Evolutionary conservation across 2,113 vertebrate species (phyloP).

Genomic region (Thamnophis sirtalis): DNA sequence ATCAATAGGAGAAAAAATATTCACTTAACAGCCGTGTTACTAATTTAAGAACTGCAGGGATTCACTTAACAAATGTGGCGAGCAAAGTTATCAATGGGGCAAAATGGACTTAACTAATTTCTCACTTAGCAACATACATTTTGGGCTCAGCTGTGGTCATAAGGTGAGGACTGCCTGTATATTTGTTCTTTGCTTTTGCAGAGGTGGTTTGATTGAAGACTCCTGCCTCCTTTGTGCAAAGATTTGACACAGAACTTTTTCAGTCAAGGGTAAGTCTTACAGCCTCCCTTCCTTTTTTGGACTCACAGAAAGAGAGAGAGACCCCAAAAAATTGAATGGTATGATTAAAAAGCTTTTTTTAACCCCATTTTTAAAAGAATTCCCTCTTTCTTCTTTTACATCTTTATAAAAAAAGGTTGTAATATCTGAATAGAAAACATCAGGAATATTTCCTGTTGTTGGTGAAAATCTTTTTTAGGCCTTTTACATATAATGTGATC

Average conservation of each 20-base stretch:
- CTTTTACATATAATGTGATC: background rate
- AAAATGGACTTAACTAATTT: background rate
- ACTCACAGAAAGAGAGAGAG: background rate
- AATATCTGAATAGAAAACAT: background rate
- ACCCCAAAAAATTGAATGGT: background rate
- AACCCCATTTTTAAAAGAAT: background rate
- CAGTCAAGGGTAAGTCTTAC: background rate
- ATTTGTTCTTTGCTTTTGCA: background rate
- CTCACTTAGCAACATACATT: background rate
- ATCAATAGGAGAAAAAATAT: background rate
- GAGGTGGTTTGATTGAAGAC: background rate
- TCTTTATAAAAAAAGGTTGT: background rate
- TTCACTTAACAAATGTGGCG: background rate
- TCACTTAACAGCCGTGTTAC: background rate
- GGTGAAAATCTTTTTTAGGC: background rate
- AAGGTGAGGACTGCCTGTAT: background rate
- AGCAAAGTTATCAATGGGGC: background rate
- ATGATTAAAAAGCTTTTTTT: background rate
- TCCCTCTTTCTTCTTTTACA: background rate
- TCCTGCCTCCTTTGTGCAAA: background rate
- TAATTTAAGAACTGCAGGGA: background rate
- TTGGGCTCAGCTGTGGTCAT: background rate
- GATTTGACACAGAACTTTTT: background rate
- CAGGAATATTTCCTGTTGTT: background rate
- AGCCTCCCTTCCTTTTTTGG: background rate